These are phyloP conservation scores for Nannoperca australis DNA, from an alignment of 2,797 vertebrate genomes.

Conservation along the genomic window DNA sequence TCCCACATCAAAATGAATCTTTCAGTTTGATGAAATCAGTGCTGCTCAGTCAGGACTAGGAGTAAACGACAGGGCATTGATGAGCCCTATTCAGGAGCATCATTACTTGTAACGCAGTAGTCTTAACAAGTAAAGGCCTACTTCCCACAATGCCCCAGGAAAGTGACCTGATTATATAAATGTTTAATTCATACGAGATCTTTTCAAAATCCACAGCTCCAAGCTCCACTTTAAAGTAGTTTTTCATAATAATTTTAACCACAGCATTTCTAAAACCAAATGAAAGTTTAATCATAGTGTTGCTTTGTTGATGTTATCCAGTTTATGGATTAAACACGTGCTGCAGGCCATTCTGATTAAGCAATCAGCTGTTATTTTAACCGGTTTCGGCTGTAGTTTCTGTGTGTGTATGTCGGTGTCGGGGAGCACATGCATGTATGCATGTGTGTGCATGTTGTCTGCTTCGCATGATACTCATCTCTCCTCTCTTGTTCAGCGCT, in stretches of 20 bases:
- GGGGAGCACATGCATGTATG: slow-evolving; percentile 2
- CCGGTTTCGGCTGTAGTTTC: slow-evolving; percentile 11
- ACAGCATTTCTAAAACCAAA: slow-evolving; percentile 40
- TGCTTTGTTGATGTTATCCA: slow-evolving; percentile 42
- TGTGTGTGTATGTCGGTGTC: not conserved
- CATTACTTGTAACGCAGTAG: slow-evolving; percentile 17
- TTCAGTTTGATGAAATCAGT: not conserved
- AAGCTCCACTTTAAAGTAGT: slow-evolving; percentile 21
- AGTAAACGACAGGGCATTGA: slow-evolving; percentile 45
- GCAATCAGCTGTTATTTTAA: slow-evolving; percentile 48
- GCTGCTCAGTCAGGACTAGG: slow-evolving; percentile 9
- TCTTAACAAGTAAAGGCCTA: not conserved
- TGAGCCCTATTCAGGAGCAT: slow-evolving; percentile 41
- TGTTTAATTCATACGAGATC: slow-evolving; percentile 16
- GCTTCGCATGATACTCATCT: slow-evolving; percentile 50
- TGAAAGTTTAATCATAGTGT: slow-evolving; percentile 45
- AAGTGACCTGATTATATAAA: slow-evolving; percentile 61
- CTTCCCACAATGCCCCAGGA: slow-evolving; percentile 21
- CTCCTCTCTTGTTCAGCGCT: slow-evolving; percentile 17
- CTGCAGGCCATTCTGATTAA: slow-evolving; percentile 36
- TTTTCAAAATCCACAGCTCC: slow-evolving; percentile 41
- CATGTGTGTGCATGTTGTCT: slow-evolving; percentile 34
- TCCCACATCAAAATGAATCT: not conserved
- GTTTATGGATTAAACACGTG: slow-evolving; percentile 38
- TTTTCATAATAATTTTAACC: slow-evolving; percentile 29